Percentiles rank a stretch among this genome's conserved stretches.
Evolutionary conservation across 1,140 invertebrate species (phyloP).

Genomic region (Elysia chlorotica): DNA sequence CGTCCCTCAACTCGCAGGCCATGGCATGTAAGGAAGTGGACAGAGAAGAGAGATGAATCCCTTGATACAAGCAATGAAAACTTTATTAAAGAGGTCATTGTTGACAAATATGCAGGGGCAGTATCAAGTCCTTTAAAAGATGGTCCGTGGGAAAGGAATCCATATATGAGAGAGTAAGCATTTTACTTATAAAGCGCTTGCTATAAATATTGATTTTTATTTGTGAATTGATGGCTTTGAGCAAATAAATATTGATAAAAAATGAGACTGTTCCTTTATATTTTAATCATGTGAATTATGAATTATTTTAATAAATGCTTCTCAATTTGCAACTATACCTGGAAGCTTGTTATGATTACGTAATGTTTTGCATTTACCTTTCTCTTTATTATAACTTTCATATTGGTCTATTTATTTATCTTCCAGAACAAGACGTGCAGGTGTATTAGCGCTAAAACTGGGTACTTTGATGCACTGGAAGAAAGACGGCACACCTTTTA

Average conservation of each 20-base stretch:
- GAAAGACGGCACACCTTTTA: slow-evolving; percentile 80
- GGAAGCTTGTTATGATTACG: slow-evolving; percentile 1
- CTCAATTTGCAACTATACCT: too few relatives aligned
- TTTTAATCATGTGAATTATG: too few relatives aligned
- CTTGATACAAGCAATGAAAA: slow-evolving; percentile 80
- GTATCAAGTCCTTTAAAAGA: slow-evolving; percentile 67
- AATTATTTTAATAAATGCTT: too few relatives aligned
- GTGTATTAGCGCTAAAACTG: slow-evolving; percentile 91
- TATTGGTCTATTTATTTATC: neutral
- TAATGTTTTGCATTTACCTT: neutral
- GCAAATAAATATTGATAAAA: too few relatives aligned
- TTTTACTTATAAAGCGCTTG: too few relatives aligned
- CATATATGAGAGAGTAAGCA: slow-evolving; percentile 68
- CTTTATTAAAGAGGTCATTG: slow-evolving; percentile 80
- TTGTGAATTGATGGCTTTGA: too few relatives aligned
- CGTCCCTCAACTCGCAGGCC: slow-evolving; percentile 7
- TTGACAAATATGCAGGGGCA: slow-evolving; percentile 68
- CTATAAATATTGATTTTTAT: too few relatives aligned
- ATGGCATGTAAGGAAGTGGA: slow-evolving; percentile 25
- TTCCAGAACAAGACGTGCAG: slow-evolving; percentile 71
- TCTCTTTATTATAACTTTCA: slow-evolving; percentile 8
- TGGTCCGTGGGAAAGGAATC: slow-evolving; percentile 63
- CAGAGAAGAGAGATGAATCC: slow-evolving; percentile 65
- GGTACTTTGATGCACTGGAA: slow-evolving; percentile 91
- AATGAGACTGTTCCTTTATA: too few relatives aligned